phyloP scores from a whole-genome alignment of 2,888 invertebrate species.

The Stegana nigrithorax region DNA sequence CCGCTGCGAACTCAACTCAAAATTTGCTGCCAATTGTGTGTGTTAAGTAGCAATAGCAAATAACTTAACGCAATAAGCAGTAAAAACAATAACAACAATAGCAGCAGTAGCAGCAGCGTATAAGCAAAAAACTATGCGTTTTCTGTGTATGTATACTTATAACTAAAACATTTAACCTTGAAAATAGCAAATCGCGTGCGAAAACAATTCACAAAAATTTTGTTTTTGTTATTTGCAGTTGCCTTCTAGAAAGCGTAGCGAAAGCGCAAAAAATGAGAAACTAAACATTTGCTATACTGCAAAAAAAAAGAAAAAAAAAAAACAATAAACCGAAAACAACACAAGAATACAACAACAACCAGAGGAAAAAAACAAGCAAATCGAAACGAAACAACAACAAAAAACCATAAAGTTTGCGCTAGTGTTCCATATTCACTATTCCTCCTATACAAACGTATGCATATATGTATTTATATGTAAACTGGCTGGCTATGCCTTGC shows the following conservation, averaged over 20 bases:
- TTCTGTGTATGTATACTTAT: conserved; percentile 25
- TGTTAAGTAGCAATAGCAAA: neutral
- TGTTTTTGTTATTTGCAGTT: too few relatives aligned
- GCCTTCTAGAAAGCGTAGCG: neutral
- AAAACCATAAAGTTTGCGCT: neutral
- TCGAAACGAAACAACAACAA: conserved; percentile 31
- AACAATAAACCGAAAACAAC: conserved; percentile 20
- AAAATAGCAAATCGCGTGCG: conserved; percentile 55
- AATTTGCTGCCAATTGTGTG: too few relatives aligned
- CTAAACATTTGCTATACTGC: neutral
- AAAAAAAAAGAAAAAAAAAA: conserved; percentile 18
- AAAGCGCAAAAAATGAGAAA: conserved; percentile 34
- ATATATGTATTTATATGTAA: too few relatives aligned
- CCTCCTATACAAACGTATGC: too few relatives aligned
- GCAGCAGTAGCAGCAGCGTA: conserved; percentile 21
- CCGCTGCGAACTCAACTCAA: too few relatives aligned
- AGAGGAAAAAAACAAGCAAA: conserved; percentile 27
- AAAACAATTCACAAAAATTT: conserved; percentile 12
- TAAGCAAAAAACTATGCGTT: neutral
- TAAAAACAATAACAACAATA: conserved; percentile 32
- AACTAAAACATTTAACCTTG: conserved; percentile 58
- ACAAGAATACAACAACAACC: conserved; percentile 21
- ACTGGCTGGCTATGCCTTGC: too few relatives aligned
- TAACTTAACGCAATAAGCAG: conserved; percentile 21
- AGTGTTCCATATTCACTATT: neutral